phyloP scores from a whole-genome alignment of 2,888 invertebrate genomes.

The Nesidiocoris tenuis region DNA sequence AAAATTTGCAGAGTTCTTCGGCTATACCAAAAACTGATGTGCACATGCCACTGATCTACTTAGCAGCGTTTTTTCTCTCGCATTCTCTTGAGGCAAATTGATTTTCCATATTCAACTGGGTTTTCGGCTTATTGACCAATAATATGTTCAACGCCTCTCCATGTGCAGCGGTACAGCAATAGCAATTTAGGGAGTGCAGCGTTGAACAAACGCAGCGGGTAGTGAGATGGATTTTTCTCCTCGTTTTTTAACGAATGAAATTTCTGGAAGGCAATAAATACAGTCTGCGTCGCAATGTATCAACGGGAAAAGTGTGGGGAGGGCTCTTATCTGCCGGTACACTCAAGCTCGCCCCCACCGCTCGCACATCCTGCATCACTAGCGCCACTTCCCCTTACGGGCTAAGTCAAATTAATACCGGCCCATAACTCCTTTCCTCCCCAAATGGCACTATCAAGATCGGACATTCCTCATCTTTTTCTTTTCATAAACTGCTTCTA shows the following conservation, averaged over 20 bases:
- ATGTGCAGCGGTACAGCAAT: neutral
- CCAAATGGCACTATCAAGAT: slow-evolving; percentile 37
- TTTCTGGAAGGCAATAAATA: slow-evolving; percentile 46
- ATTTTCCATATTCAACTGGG: too few relatives aligned
- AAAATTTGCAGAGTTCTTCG: too few relatives aligned
- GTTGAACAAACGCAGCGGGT: neutral
- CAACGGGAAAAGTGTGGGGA: slow-evolving; percentile 40
- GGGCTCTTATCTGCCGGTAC: slow-evolving; percentile 39
- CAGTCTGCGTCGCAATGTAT: slow-evolving; percentile 46
- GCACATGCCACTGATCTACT: too few relatives aligned
- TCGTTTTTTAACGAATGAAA: slow-evolving; percentile 44
- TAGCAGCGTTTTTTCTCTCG: too few relatives aligned
- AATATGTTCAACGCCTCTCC: too few relatives aligned
- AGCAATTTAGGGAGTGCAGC: neutral
- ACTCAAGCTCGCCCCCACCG: slow-evolving; percentile 19
- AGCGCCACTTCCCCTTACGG: slow-evolving; percentile 32
- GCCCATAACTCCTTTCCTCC: slow-evolving; percentile 37
- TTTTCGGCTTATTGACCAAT: too few relatives aligned
- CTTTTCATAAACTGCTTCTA: slow-evolving; percentile 35
- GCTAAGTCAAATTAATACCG: slow-evolving; percentile 44
- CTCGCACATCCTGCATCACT: slow-evolving; percentile 4
- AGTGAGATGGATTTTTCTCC: slow-evolving; percentile 12
- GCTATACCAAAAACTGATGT: too few relatives aligned
- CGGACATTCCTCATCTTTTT: slow-evolving; percentile 39
- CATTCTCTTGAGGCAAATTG: too few relatives aligned